These are phyloP conservation scores for Lepidocyrtoides sp. DNA, from an alignment of 2,888 invertebrate species.

Conservation along the genomic window DNA sequence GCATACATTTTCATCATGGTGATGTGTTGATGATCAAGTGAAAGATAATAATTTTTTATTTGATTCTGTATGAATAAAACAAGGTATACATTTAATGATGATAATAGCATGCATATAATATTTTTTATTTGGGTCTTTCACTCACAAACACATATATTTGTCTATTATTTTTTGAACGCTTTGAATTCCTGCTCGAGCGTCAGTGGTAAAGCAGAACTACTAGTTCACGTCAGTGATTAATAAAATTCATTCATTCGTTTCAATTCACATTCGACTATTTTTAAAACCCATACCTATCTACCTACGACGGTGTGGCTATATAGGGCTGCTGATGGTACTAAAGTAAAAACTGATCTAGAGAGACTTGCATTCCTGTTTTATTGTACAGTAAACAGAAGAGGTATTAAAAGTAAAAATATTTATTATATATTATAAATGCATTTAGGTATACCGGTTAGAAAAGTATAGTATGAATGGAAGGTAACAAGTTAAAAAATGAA, in stretches of 20 bases:
- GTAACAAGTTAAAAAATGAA: neutral
- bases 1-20: neutral
- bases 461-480: neutral
- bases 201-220: neutral
- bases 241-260: constrained; percentile 32
- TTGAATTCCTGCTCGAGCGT: neutral
- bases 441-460: neutral
- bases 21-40: constrained; percentile 10
- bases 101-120: neutral
- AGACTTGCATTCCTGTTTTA: no score
- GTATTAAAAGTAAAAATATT: neutral
- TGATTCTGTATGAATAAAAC: neutral
- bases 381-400: neutral
- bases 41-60: constrained; percentile 5
- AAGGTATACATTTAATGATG: neutral
- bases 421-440: no score
- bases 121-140: constrained; percentile 3
- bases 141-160: no score
- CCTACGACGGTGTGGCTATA: neutral
- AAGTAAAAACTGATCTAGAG: neutral
- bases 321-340: neutral
- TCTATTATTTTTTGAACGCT: neutral
- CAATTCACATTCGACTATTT: constrained; percentile 3
- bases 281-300: neutral
- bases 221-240: neutral